phyloP scores from a whole-genome alignment of 23 tunicate genomes.

The Phallusia fumigata region DNA sequence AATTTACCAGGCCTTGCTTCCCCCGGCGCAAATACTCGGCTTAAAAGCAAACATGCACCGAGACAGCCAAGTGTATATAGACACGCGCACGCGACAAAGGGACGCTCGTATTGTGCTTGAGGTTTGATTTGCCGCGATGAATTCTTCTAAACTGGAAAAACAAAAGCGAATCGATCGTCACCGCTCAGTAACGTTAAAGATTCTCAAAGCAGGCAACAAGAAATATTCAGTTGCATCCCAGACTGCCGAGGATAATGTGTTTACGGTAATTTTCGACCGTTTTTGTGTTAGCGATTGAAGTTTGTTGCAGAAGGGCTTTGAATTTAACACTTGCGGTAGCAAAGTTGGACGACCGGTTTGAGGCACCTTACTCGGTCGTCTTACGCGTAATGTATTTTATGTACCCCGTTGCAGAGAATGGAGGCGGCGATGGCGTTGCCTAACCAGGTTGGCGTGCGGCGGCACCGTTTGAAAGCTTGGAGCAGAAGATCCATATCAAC shows the following conservation, averaged over 20 bases:
- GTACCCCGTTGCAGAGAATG: slow-evolving; percentile 23
- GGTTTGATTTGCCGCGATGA: not conserved
- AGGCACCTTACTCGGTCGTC: too few relatives aligned
- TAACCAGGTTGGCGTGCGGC: not conserved
- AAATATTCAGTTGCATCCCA: not conserved
- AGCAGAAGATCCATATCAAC: not conserved
- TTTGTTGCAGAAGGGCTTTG: too few relatives aligned
- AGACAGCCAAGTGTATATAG: not conserved
- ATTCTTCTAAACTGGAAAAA: not conserved
- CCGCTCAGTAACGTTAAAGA: not conserved
- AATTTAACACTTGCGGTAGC: too few relatives aligned
- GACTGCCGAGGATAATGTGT: not conserved
- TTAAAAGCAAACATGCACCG: not conserved
- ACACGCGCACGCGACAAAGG: not conserved
- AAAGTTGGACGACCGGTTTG: too few relatives aligned
- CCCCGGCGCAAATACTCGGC: not conserved
- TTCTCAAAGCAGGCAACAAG: not conserved
- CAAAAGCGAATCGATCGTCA: not conserved
- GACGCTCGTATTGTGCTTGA: not conserved
- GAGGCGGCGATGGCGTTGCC: slow-evolving; percentile 21
- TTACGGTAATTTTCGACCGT: not conserved
- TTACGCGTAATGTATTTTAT: too few relatives aligned
- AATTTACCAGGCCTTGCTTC: not conserved
- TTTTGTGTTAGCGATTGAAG: too few relatives aligned
- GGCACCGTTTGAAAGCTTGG: not conserved